Conservation (phyloP, 2,888 invertebrate species). For the Pachliopta kotzebuea region DNA sequence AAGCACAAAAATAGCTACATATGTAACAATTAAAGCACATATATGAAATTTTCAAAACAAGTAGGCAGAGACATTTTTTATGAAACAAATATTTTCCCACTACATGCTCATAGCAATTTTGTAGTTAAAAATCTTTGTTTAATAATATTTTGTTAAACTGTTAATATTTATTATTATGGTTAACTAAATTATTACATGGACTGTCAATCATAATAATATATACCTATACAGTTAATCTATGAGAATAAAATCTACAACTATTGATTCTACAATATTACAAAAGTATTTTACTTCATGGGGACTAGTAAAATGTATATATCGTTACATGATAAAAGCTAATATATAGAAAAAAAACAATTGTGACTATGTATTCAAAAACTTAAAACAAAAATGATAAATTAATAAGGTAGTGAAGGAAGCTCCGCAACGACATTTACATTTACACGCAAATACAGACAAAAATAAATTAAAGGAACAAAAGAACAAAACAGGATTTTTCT, state of each 20-base stretch:
- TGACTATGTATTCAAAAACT: background rate
- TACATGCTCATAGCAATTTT: background rate
- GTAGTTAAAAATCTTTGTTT: background rate
- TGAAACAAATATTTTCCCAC: background rate
- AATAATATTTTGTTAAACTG: background rate
- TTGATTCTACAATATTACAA: background rate
- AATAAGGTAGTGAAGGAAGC: background rate
- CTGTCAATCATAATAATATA: background rate
- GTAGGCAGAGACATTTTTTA: background rate
- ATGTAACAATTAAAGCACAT: background rate
- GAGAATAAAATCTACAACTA: background rate
- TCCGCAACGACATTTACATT: background rate
- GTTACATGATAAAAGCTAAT: background rate
- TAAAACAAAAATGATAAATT: background rate
- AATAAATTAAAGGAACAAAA: background rate
- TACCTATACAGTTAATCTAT: background rate
- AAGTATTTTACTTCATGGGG: background rate
- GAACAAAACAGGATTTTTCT: background rate
- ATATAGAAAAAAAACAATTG: background rate
- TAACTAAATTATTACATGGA: background rate
- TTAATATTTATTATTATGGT: background rate
- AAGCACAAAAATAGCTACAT: background rate
- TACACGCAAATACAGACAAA: background rate
- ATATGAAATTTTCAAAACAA: too few species aligned
- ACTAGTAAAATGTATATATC: background rate